Percentiles rank a stretch among this genome's conserved stretches.
phyloP scores from a whole-genome alignment of 2,888 invertebrate genomes.

The Bursaphelenchus okinawaensis region DNA sequence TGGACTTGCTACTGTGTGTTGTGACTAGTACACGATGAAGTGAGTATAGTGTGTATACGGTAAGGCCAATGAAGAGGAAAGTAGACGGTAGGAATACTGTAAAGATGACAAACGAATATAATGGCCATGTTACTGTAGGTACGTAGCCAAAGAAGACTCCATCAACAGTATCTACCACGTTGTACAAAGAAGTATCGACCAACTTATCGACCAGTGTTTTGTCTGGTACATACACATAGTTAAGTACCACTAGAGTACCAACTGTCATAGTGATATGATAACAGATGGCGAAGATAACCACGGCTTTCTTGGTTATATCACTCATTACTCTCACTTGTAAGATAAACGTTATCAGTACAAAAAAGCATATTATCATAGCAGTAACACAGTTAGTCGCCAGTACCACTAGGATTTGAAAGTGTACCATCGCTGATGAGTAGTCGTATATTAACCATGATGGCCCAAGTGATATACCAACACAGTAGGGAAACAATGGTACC shows the following conservation, averaged over 20 bases:
- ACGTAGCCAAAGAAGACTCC: constrained; percentile 19
- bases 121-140: neutral
- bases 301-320: neutral
- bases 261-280: neutral
- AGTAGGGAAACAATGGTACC: constrained; percentile 13
- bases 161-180: neutral
- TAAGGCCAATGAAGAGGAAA: constrained; percentile 10
- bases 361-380: constrained; percentile 18
- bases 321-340: neutral
- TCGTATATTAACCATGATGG: neutral
- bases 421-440: neutral
- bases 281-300: neutral
- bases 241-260: neutral
- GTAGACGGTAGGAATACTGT: neutral
- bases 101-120: constrained; percentile 5
- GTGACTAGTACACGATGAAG: neutral
- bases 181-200: neutral
- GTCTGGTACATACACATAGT: neutral
- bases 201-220: neutral
- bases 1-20: neutral
- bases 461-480: constrained; percentile 10
- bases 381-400: constrained; percentile 12
- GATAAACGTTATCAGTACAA: constrained; percentile 1
- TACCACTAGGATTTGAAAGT: constrained; percentile 9
- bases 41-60: constrained; percentile 2